phyloP scores from a whole-genome alignment of 1,140 invertebrate genomes.

The Achatina immaculata region DNA sequence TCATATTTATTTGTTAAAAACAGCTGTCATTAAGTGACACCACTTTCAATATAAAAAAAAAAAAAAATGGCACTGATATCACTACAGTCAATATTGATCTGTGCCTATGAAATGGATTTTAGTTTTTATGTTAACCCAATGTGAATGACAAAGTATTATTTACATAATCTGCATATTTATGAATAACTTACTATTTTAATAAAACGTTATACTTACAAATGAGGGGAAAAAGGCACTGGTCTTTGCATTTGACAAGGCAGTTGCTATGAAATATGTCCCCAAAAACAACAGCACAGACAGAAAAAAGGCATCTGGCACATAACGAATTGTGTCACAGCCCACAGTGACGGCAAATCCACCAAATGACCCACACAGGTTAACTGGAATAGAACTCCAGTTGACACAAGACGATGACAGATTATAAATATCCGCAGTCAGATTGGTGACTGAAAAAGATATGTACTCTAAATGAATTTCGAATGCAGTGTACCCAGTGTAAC shows the following conservation, averaged over 20 bases:
- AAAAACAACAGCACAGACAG: constrained; percentile 95
- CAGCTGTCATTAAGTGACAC: no score
- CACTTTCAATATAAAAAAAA: no score
- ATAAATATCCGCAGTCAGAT: background rate
- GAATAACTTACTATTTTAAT: no score
- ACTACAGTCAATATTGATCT: no score
- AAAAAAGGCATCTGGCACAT: constrained; percentile 84
- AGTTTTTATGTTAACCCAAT: no score
- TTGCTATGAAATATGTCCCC: constrained; percentile 91
- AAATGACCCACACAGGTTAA: constrained; percentile 44
- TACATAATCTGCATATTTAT: no score
- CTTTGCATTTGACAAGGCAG: constrained; percentile 92
- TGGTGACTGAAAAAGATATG: background rate
- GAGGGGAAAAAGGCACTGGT: constrained; percentile 92
- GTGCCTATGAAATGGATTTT: no score
- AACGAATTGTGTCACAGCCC: constrained; percentile 75
- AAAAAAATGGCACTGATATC: no score
- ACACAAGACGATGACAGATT: constrained; percentile 22
- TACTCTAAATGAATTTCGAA: background rate
- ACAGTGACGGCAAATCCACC: constrained; percentile 80
- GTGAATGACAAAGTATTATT: no score
- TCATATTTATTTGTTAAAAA: no score
- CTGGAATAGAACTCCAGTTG: constrained; percentile 43
- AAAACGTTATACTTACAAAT: constrained; percentile 55
- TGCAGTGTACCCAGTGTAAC: background rate